phyloP scores from a whole-genome alignment of 2,113 vertebrate genomes.

The Cinclus mexicanus region DNA sequence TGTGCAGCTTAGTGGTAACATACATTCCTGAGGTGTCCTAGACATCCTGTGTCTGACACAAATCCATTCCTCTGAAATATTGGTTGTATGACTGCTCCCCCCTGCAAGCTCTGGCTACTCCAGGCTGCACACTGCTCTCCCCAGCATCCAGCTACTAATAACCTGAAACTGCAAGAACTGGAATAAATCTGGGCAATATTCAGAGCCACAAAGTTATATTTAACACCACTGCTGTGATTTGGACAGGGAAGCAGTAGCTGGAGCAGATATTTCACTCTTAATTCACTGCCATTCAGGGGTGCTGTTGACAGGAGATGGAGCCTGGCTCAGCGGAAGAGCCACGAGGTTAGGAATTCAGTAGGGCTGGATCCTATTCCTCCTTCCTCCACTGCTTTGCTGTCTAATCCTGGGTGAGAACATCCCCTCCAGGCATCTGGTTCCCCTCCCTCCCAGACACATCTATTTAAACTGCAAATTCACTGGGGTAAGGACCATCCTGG shows the following conservation, averaged over 20 bases:
- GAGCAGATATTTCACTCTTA: constrained; percentile 8
- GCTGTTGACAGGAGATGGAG: constrained; percentile 41
- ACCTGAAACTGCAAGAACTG: neutral
- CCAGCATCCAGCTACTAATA: neutral
- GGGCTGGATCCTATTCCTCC: constrained; percentile 43
- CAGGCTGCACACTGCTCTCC: neutral
- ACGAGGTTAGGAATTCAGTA: neutral
- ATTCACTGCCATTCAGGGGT: neutral
- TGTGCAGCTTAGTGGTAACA: neutral
- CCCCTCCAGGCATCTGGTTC: neutral
- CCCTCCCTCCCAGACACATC: neutral
- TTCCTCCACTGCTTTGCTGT: neutral
- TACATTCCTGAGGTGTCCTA: neutral
- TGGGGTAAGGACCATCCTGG: neutral
- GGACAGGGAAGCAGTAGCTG: neutral
- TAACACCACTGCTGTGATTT: neutral
- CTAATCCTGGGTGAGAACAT: constrained; percentile 19
- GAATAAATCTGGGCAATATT: neutral
- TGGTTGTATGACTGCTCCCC: neutral
- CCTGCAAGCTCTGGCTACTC: neutral
- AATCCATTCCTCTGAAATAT: neutral
- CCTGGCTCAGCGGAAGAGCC: neutral
- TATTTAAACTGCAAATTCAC: constrained; percentile 5
- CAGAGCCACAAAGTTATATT: neutral
- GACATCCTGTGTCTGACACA: constrained; percentile 8